Evolutionary conservation across 2,797 vertebrate genomes (phyloP), one percentile per base, ranked within the genome.

Genomic region (Denticeps clupeoides): DNA sequence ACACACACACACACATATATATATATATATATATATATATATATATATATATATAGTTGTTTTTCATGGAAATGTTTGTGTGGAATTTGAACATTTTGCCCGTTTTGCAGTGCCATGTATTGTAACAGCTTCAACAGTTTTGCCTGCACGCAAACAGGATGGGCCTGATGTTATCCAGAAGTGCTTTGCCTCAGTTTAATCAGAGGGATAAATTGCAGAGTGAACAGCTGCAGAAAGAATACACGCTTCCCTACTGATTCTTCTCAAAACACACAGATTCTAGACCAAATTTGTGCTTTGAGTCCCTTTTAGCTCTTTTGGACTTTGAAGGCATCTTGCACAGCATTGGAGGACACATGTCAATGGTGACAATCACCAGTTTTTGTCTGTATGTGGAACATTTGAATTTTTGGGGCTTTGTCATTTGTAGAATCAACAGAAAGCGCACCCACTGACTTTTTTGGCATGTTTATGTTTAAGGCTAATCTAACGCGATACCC

Each of bases 151-250:
- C 38, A 52, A 58, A 66, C 49, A 62, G 58, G 41, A 52, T 53
- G 43, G 49, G 41, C 51, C 46, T 59, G 56, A 65, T 58, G 49
- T 9, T 68, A 33, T 64, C 60, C 68, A 64, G 68, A 55, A 47
- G 46, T n/a, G 18, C 45, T 57, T 5, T 54, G 45, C 33, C 51
- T 53, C 58, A 59, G 49, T 52, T 44, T 46, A 59, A 60, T 46
- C 25, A 50, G 49, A 63, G 27, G 41, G 33, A 27, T 53, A 45
- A 51, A 47, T 47, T 55, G 53, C 44, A 50, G 29, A 45, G 8
- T 41, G 48, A 69, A 37, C 41, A 58, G 46, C 52, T 69, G 41
- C 51, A 22, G 47, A 37, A 58, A 40, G 41, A 58, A 55, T 55
- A 57, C 25, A 13, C 23, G 0, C 15, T 35, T 40, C 18, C 22